Conservation (phyloP, 2,797 vertebrate genomes). For the Urocyon cinereoargenteus region DNA sequence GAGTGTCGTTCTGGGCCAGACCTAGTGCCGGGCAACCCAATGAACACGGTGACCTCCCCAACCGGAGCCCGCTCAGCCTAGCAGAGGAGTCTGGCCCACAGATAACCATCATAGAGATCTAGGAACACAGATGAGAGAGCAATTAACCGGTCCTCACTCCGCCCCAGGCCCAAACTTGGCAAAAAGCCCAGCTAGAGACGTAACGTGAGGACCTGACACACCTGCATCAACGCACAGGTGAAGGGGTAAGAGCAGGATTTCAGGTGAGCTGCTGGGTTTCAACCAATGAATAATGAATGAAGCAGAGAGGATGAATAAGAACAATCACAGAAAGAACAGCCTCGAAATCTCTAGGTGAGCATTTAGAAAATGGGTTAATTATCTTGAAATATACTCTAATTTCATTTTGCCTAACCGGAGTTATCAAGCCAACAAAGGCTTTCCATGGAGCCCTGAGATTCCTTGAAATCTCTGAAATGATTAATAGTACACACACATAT, state of each 20-base stretch:
- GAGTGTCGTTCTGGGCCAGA: background rate
- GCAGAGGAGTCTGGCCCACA: background rate
- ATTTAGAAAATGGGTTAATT: background rate
- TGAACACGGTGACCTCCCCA: accelerated
- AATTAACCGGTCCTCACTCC: background rate
- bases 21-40: background rate
- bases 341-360: background rate
- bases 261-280: background rate
- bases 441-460: background rate
- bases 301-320: background rate
- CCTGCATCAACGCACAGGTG: background rate
- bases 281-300: accelerated
- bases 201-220: accelerated
- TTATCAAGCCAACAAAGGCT: background rate
- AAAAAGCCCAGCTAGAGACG: background rate
- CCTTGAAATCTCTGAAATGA: background rate
- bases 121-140: background rate
- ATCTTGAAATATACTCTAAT: background rate
- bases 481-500: background rate
- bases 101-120: accelerated
- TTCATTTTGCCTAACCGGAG: background rate
- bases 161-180: background rate
- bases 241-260: too few species aligned
- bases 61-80: accelerated
- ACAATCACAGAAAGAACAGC: background rate